phyloP scores from a whole-genome alignment of 2,797 vertebrate species.

The Erpetoichthys calabaricus region DNA sequence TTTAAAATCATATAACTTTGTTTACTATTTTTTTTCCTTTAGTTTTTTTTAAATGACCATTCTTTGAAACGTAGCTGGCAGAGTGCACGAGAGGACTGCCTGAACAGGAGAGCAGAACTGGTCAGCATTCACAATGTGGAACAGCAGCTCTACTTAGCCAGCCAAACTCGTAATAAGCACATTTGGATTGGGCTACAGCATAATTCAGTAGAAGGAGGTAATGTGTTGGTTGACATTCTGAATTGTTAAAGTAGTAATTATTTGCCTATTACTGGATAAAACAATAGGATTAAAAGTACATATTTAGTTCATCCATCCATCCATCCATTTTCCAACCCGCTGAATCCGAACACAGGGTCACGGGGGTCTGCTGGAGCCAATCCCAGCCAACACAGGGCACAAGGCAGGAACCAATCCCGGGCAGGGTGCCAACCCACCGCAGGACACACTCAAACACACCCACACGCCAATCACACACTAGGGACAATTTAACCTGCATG shows the following conservation, averaged over 20 bases:
- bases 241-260: background rate
- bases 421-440: too few relatives aligned
- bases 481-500: too few relatives aligned
- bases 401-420: too few relatives aligned
- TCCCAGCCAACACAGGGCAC: too few relatives aligned
- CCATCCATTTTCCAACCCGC: too few relatives aligned
- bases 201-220: constrained; percentile 46
- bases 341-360: too few relatives aligned
- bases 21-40: constrained; percentile 1
- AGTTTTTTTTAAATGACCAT: constrained; percentile 51
- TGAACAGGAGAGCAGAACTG: constrained; percentile 39
- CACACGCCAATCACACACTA: too few relatives aligned
- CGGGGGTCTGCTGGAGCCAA: too few relatives aligned
- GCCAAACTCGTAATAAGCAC: constrained; percentile 38
- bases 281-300: too few relatives aligned
- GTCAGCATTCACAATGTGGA: constrained; percentile 50
- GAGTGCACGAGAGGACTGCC: constrained; percentile 43
- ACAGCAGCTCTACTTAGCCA: constrained; percentile 47
- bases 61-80: constrained; percentile 50
- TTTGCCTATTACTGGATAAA: too few relatives aligned
- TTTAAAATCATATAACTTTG: background rate
- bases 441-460: too few relatives aligned
- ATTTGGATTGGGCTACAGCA: constrained; percentile 57
- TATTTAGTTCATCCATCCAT: too few relatives aligned
- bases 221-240: constrained; percentile 4